Percentiles rank a stretch among this genome's conserved stretches.
Evolutionary conservation across 2,888 invertebrate genomes (phyloP).

Genomic region (Rhyacophila evoluta): DNA sequence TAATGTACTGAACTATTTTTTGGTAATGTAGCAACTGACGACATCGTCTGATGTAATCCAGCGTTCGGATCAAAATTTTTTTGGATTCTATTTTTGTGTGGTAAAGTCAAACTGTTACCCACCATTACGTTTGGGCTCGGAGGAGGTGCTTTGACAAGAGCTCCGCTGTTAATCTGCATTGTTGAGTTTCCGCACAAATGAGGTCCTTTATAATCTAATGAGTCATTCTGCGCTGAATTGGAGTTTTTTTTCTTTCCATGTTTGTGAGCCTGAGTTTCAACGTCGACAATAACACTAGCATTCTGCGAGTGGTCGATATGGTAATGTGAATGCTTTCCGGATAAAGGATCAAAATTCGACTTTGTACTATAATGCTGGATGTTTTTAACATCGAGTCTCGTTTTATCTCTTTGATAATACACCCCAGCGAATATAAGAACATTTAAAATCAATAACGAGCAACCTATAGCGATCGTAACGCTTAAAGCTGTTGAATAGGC

Average conservation of each 20-base stretch:
- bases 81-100: conserved; percentile 62
- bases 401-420: conserved; percentile 85
- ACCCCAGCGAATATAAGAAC: conserved; percentile 87
- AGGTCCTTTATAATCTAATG: conserved; percentile 71
- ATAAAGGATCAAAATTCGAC: conserved; percentile 81
- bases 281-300: conserved; percentile 86
- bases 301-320: conserved; percentile 82
- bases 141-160: conserved; percentile 73
- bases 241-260: conserved; percentile 63
- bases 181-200: conserved; percentile 67
- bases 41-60: conserved; percentile 64
- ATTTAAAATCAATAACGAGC: conserved; percentile 83
- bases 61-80: conserved; percentile 70
- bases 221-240: conserved; percentile 63
- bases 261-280: conserved; percentile 76
- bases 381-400: conserved; percentile 79
- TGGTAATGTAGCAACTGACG: conserved; percentile 71
- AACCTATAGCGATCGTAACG: conserved; percentile 85
- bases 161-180: conserved; percentile 60
- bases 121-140: conserved; percentile 72
- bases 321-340: conserved; percentile 83
- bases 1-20: conserved; percentile 67
- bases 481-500: conserved; percentile 82
- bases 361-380: conserved; percentile 79
- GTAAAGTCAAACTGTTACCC: conserved; percentile 64